These are phyloP conservation scores for Neotoxoptera formosana DNA, from an alignment of 1,140 invertebrate species.

Conservation along the genomic window DNA sequence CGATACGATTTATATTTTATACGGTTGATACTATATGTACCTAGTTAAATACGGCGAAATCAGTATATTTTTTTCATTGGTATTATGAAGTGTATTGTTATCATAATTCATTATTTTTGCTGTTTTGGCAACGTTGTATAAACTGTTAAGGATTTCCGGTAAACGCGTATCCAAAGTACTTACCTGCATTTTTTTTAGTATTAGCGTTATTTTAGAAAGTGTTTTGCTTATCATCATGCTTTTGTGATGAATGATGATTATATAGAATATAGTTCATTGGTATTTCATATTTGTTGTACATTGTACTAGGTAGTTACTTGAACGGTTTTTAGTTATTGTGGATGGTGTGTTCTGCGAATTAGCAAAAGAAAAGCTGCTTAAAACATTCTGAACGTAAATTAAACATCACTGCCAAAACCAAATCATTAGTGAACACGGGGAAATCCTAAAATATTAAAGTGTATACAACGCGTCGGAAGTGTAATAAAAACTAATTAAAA, in stretches of 20 bases:
- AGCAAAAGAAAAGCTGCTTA: neutral
- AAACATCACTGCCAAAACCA: neutral
- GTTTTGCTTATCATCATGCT: neutral
- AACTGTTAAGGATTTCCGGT: neutral
- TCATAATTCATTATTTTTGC: neutral
- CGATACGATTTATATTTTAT: no score
- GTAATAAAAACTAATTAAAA: no score
- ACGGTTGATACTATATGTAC: neutral
- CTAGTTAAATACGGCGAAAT: neutral
- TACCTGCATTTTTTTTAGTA: neutral
- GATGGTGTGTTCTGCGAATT: neutral
- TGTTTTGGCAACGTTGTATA: constrained; percentile 3
- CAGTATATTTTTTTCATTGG: neutral
- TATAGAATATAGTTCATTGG: neutral
- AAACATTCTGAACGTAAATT: neutral
- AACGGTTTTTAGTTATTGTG: neutral
- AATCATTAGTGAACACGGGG: neutral
- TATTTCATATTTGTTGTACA: neutral
- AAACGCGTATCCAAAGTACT: neutral
- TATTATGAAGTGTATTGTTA: neutral
- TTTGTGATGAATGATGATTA: neutral
- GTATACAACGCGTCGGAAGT: no score
- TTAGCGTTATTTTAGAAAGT: neutral
- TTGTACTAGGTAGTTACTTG: neutral
- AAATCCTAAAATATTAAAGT: neutral